A percentile compares a stretch with the other conserved stretches of the same genome.
Evolutionary conservation across 2,797 vertebrate genomes (phyloP).

Genomic region (Mus minutoides): DNA sequence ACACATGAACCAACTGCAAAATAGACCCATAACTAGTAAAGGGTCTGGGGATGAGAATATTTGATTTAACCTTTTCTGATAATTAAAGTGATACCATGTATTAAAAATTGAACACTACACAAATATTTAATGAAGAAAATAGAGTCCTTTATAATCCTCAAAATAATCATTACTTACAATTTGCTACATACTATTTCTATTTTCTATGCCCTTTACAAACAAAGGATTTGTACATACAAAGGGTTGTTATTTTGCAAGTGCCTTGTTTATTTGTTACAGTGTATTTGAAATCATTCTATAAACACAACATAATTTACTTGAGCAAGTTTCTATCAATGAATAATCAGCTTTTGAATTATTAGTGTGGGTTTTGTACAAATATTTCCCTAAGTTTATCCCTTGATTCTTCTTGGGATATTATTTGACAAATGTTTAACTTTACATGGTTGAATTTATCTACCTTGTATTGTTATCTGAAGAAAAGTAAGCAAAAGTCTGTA

Average conservation of each 20-base stretch:
- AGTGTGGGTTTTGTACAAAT: background rate
- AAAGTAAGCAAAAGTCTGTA: background rate
- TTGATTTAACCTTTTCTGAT: conserved; percentile 39
- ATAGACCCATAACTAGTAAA: conserved; percentile 1
- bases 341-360: conserved; percentile 20
- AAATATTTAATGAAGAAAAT: conserved; percentile 48
- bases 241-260: background rate
- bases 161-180: conserved; percentile 27
- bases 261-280: background rate
- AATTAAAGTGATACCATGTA: conserved; percentile 1
- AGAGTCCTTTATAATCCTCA: background rate
- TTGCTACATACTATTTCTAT: conserved; percentile 15
- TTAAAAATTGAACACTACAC: conserved; percentile 24
- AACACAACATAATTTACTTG: background rate
- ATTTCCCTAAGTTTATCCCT: background rate
- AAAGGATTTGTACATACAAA: background rate
- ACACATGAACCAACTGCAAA: background rate
- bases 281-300: background rate
- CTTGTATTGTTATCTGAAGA: background rate
- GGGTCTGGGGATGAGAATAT: background rate
- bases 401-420: background rate
- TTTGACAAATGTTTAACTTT: background rate
- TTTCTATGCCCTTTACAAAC: conserved; percentile 9
- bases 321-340: conserved; percentile 2
- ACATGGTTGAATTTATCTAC: background rate